phyloP scores from a whole-genome alignment of 64 coral and sea anemone species.

The Anthopleura sola region DNA sequence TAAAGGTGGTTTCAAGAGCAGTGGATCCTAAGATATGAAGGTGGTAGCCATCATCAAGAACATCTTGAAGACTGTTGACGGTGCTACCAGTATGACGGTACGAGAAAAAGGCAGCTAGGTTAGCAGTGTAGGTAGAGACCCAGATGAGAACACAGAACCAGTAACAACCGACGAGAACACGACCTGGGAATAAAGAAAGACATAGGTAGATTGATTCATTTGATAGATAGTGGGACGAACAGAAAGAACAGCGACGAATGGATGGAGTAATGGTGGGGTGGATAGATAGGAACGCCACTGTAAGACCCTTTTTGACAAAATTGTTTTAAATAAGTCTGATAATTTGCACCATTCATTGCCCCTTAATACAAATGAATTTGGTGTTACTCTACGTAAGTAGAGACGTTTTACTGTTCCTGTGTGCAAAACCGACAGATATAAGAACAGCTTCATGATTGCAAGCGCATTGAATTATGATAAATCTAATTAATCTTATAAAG shows the following conservation, averaged over 20 bases:
- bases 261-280: neutral
- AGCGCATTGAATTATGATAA: too few relatives aligned
- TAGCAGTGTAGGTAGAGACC: slow-evolving; percentile 82
- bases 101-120: slow-evolving; percentile 69
- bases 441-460: too few relatives aligned
- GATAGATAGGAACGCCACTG: too few relatives aligned
- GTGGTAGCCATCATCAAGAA: slow-evolving; percentile 47
- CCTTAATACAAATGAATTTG: too few relatives aligned
- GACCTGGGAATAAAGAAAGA: slow-evolving; percentile 28
- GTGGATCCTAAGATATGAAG: slow-evolving; percentile 50
- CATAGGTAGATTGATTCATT: neutral
- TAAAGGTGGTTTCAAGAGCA: slow-evolving; percentile 50
- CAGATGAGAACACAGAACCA: slow-evolving; percentile 87
- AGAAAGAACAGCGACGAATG: neutral
- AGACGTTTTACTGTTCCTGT: too few relatives aligned
- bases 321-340: too few relatives aligned
- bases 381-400: too few relatives aligned
- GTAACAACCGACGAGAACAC: slow-evolving; percentile 62
- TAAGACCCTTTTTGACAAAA: too few relatives aligned
- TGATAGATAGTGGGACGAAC: neutral
- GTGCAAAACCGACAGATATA: too few relatives aligned
- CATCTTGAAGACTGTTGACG: slow-evolving; percentile 51
- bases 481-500: too few relatives aligned
- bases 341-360: too few relatives aligned
- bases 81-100: slow-evolving; percentile 36